Base-by-base conservation (phyloP, 2,797 vertebrate species). In the Staurois parvus region DNA sequence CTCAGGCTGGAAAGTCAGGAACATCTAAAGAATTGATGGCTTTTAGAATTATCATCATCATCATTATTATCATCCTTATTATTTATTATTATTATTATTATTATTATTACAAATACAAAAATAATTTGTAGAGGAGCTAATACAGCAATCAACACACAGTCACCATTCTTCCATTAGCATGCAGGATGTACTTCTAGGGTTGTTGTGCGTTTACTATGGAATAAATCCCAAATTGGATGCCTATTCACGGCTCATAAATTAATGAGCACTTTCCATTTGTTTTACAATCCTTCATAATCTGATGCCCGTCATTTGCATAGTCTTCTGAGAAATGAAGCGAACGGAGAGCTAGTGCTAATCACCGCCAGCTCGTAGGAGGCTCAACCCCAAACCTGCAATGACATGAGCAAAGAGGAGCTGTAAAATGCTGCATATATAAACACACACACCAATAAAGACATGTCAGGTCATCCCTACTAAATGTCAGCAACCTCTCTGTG, bases 271-370 rank as follows among this genome's bases (percentile, higher is more conserved):
- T 59, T 59, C 64, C 64, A 69, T 72, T 84, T 70, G 66, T 77
- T 84, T 67, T 72, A 64, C 77, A 72, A 78, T 78, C 30, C 29
- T 66, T 56, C 64, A 34, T 77, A 69, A 84, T 77, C 62, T 34
- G 72, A 42, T 45, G 7, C 4, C 32, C 32, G 81, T 56, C 48
- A 84, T 84, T 75, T 77, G 66, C 74, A 40, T 32, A 69, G 12
- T 13, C 81, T 76, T 34, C 76, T 48, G 28, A 40, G 81, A 76
- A 56, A 76, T 76, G 42, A 77, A 30, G 24, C 32, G 48, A n/a
- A 8, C 62, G 30, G 77, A 5, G 72, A 34, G 59, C 59, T 9
- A 52, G 37, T 34, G 81, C 42, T 69, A 56, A 69, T 76, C 12
- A 29, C 19, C 66, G n/a, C 28, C 52, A 13, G n/a, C n/a, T 81